These are phyloP conservation scores for Neomorphus geoffroyi DNA, from an alignment of 2,797 vertebrate species.

Conservation along the genomic window DNA sequence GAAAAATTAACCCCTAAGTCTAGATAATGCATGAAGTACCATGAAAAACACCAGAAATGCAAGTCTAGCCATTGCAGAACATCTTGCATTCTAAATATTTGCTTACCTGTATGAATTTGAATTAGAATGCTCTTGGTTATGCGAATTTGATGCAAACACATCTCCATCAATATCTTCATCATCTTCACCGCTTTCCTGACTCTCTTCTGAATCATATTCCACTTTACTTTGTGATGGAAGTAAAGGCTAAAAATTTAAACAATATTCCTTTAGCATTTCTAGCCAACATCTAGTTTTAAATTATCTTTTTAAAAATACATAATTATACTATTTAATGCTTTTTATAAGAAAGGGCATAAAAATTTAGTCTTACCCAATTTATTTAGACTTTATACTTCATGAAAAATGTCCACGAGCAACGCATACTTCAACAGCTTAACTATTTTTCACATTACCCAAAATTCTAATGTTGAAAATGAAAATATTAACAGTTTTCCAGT, in stretches of 20 bases:
- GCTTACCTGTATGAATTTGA: constrained; percentile 94
- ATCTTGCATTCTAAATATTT: neutral
- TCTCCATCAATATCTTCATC: constrained; percentile 83
- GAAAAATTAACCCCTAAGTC: neutral
- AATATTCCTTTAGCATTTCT: neutral
- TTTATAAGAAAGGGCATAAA: neutral
- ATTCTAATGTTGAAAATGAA: neutral
- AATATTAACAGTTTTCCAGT: neutral
- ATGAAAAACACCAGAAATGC: neutral
- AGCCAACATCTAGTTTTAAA: neutral
- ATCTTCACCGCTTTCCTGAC: constrained; percentile 85
- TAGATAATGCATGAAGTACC: neutral
- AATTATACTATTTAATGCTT: neutral
- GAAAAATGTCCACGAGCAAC: rapidly evolving
- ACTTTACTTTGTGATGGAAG: constrained; percentile 82
- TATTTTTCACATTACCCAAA: neutral
- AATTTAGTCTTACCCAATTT: neutral
- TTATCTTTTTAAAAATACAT: neutral
- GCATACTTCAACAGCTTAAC: neutral
- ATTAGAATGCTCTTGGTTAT: constrained; percentile 91
- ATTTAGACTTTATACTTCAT: neutral
- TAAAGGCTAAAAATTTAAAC: constrained; percentile 81
- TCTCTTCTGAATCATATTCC: constrained; percentile 97
- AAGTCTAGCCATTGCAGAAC: neutral
- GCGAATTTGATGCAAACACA: constrained; percentile 79